These are phyloP conservation scores for Stichodactyla mertensii DNA, from an alignment of 64 coral and sea anemone genomes.

Conservation along the genomic window DNA sequence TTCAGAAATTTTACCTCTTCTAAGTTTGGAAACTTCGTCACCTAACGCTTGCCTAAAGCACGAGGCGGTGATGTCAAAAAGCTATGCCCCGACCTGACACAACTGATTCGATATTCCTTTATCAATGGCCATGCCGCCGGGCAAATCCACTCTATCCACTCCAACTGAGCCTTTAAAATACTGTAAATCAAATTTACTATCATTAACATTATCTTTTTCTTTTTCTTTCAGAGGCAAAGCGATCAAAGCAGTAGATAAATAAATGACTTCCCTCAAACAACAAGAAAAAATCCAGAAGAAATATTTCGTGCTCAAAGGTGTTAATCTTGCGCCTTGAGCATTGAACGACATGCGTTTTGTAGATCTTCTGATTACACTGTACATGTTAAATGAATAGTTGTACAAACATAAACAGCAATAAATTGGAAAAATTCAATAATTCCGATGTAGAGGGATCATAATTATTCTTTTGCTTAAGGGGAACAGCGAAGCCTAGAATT, in stretches of 20 bases:
- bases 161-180: neutral
- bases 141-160: neutral
- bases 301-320: neutral
- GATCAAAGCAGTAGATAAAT: neutral
- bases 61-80: too few species aligned
- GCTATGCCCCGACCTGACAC: too few species aligned
- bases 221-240: neutral
- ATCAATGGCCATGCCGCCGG: neutral
- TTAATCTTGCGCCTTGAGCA: neutral
- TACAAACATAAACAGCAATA: neutral
- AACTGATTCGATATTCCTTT: neutral
- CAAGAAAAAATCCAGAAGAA: neutral
- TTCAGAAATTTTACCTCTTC: too few species aligned
- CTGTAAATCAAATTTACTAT: neutral
- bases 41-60: too few species aligned
- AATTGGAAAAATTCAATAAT: neutral
- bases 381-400: neutral
- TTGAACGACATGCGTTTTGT: neutral
- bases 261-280: neutral
- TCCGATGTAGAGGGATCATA: neutral
- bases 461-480: too few species aligned
- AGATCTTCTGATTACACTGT: neutral
- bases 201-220: neutral
- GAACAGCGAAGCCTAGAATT: too few species aligned
- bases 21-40: too few species aligned